Base-by-base conservation (phyloP, 2,888 invertebrate species). In the Melanargia galathea region DNA sequence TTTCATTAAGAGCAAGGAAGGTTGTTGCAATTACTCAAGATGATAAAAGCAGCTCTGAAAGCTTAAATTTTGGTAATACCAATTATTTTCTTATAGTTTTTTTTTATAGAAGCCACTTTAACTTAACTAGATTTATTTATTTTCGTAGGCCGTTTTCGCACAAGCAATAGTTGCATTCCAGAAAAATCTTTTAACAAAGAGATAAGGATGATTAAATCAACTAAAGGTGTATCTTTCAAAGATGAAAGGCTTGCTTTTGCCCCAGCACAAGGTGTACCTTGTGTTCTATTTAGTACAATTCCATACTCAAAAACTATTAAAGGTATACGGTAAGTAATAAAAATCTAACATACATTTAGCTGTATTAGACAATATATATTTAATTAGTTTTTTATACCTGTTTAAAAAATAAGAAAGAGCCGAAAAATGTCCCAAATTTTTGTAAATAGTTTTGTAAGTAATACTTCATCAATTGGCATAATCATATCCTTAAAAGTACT, bases 231-330 rank as follows among this genome's bases (percentile, higher is more conserved):
- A 67, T 93, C 93, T 72, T 95, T 95, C 76, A 94, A 93, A 78
- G 95, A 96, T 83, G 96, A 97, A 79, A 93, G 98, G 75, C 92
- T 98, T 69, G 95, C 97, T 63, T 92, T 98, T 85, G 94, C 96
- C 43, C 95, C 97, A 57, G 91, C 94, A 6, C 94, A 94, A 73
- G 95, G 95, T 75, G 94, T 95, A 63, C 98, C 98, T 38, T 95
- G 97, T 87, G 93, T 96, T 72, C 92, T 98, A 66, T 98, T 96
- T 83, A 98, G 98, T 43, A 94, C 96, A 61, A 93, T 98, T 79
- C 97, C 98, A 38, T 97, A 97, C 81, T 95, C 93, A 62, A 95
- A 94, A 81, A 94, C 93, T 73, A 84, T 92, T 66, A 92, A 94
- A 64, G 92, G 87, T 78, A 92, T 92, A 73, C 92, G 95, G 95